A percentile compares a stretch with the other conserved stretches of the same genome.
Evolutionary conservation across 1,140 invertebrate genomes (phyloP).

Genomic region (Eumeta japonica): DNA sequence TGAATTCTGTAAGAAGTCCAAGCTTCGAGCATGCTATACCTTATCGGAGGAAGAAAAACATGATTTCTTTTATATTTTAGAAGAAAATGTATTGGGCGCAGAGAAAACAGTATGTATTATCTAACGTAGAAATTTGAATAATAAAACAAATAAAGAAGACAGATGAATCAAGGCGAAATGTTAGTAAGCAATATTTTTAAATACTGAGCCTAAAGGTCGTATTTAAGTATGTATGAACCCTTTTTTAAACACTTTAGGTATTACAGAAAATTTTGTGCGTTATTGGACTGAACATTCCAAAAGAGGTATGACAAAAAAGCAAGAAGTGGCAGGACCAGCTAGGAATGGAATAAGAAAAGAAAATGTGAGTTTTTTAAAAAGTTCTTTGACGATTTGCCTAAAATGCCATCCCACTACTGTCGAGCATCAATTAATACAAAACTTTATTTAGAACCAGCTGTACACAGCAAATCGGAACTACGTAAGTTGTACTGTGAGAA

Average conservation of each 20-base stretch:
- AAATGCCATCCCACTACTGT: slow-evolving; percentile 17
- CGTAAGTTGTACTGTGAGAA: slow-evolving; percentile 8
- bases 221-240: slow-evolving; percentile 17
- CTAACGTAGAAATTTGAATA: slow-evolving; percentile 11
- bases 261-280: slow-evolving; percentile 17
- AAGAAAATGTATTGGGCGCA: slow-evolving; percentile 12
- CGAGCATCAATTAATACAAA: slow-evolving; percentile 8
- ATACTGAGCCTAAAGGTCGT: slow-evolving; percentile 14
- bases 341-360: no score
- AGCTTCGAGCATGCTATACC: slow-evolving; percentile 12
- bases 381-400: slow-evolving; percentile 11
- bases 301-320: slow-evolving; percentile 10
- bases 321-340: no score
- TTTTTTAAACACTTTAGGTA: slow-evolving; percentile 13
- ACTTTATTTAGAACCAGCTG: slow-evolving; percentile 11
- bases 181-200: no score
- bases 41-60: slow-evolving; percentile 11
- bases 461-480: slow-evolving; percentile 9
- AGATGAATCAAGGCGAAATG: slow-evolving; percentile 15
- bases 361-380: slow-evolving; percentile 9
- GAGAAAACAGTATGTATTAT: slow-evolving; percentile 12
- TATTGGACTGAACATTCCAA: slow-evolving; percentile 12
- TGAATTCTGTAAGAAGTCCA: slow-evolving; percentile 15
- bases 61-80: slow-evolving; percentile 13
- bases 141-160: slow-evolving; percentile 11